A percentile compares a stretch with the other conserved stretches of the same genome.
phyloP scores from a whole-genome alignment of 2,113 vertebrate species.

The Candoia aspera region DNA sequence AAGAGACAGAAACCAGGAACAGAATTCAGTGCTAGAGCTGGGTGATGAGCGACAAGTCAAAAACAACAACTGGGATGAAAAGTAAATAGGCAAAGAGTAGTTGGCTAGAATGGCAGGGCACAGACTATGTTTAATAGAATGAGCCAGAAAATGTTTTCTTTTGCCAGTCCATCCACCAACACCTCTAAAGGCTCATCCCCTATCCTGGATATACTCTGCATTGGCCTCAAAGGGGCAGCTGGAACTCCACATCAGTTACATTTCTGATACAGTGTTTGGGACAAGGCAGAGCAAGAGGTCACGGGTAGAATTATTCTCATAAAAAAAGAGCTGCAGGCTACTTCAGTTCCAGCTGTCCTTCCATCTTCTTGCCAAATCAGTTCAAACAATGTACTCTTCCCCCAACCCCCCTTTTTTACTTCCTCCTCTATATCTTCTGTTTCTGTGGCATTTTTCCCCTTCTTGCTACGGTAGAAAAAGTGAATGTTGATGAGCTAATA shows the following conservation, averaged over 20 bases:
- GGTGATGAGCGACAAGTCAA: background rate
- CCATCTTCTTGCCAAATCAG: background rate
- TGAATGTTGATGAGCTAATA: constrained; percentile 9
- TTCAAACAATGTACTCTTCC: background rate
- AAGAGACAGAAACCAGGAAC: background rate
- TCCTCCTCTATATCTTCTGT: background rate
- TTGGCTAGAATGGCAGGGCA: background rate
- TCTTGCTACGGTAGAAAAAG: constrained; percentile 21
- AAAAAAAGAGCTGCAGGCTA: background rate
- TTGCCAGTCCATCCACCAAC: background rate
- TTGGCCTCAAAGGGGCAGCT: background rate
- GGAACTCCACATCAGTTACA: background rate
- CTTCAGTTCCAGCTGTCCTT: background rate
- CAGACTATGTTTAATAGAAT: too few relatives aligned
- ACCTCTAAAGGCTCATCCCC: background rate
- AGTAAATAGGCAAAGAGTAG: background rate
- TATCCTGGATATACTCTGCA: background rate
- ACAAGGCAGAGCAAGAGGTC: background rate
- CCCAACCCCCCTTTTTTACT: background rate
- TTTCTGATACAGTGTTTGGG: background rate
- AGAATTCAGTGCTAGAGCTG: background rate
- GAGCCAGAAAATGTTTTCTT: background rate
- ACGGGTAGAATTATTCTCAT: constrained; percentile 12
- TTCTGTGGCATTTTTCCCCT: constrained; percentile 39
- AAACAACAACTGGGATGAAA: background rate